Percentiles rank a stretch among this genome's conserved stretches.
Evolutionary conservation across 2,113 vertebrate species (phyloP).

Genomic region (Myxocyprinus asiaticus): DNA sequence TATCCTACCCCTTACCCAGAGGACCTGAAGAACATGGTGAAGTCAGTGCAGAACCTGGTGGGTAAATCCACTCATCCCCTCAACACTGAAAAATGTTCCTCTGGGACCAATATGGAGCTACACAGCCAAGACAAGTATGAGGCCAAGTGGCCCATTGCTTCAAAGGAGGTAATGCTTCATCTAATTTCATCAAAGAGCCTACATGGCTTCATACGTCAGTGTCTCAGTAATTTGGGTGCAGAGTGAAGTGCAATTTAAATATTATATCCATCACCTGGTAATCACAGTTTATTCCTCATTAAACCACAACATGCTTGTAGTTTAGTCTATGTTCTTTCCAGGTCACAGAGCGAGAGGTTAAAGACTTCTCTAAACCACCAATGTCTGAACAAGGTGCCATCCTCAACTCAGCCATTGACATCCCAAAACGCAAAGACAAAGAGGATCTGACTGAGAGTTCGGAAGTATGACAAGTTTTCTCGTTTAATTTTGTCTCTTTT

Average conservation of each 20-base stretch:
- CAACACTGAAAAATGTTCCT: constrained; percentile 84
- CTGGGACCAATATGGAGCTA: constrained; percentile 85
- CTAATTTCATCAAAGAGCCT: neutral
- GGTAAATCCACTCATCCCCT: constrained; percentile 91
- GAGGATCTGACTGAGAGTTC: constrained; percentile 76
- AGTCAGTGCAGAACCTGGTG: constrained; percentile 97
- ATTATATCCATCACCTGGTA: too few relatives aligned
- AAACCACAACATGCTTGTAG: neutral
- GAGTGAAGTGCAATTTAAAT: too few relatives aligned
- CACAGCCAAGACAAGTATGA: constrained; percentile 91
- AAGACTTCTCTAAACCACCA: constrained; percentile 73
- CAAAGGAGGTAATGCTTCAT: constrained; percentile 84
- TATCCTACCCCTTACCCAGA: constrained; percentile 98
- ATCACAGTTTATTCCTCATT: too few relatives aligned
- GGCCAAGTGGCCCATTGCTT: constrained; percentile 92
- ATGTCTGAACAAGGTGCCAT: constrained; percentile 72
- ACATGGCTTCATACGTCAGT: too few relatives aligned
- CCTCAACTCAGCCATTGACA: constrained; percentile 73
- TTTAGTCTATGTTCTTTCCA: constrained; percentile 47
- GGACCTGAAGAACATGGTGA: constrained; percentile 99
- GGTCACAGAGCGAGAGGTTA: constrained; percentile 80
- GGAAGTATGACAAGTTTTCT: constrained; percentile 70
- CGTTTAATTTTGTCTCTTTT: neutral
- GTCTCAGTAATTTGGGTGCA: too few relatives aligned
- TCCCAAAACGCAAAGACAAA: constrained; percentile 76